phyloP scores from a whole-genome alignment of 2,113 vertebrate species.

The Cyanoliseus patagonus region DNA sequence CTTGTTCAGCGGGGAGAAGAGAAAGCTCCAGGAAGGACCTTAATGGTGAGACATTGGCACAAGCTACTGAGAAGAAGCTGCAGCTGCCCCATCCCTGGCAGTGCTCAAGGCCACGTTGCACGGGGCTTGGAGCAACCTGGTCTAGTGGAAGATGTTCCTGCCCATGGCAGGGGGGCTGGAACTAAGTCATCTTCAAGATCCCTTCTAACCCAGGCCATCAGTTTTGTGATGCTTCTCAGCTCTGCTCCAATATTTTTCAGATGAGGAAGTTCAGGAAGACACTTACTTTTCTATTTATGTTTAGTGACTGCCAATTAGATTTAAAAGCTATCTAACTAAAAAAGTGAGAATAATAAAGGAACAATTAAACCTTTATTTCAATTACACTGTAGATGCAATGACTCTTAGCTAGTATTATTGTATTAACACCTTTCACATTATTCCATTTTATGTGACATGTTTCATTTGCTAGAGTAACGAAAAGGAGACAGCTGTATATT shows the following conservation, averaged over 20 bases:
- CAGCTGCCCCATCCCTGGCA: too few species aligned
- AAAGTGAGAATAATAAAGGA: neutral
- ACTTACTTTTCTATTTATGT: neutral
- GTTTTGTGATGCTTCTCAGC: neutral
- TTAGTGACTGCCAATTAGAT: neutral
- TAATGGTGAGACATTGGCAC: neutral
- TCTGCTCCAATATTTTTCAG: neutral
- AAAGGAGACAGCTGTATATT: neutral
- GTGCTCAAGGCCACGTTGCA: too few species aligned
- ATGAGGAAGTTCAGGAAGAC: neutral
- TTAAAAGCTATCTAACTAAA: neutral
- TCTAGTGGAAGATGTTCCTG: too few species aligned
- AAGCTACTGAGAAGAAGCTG: neutral
- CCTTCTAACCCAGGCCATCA: neutral
- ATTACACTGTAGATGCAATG: neutral
- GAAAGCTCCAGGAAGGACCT: neutral
- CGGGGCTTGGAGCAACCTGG: too few species aligned
- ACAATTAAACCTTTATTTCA: neutral
- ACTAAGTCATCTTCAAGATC: too few species aligned
- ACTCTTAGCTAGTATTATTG: neutral
- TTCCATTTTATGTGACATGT: neutral
- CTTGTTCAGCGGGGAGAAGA: neutral
- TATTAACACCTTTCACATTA: neutral
- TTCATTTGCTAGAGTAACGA: neutral
- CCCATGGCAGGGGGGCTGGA: too few species aligned